These are phyloP conservation scores for Xenopus laevis DNA, from an alignment of 2,113 vertebrate species.

Conservation along the genomic window DNA sequence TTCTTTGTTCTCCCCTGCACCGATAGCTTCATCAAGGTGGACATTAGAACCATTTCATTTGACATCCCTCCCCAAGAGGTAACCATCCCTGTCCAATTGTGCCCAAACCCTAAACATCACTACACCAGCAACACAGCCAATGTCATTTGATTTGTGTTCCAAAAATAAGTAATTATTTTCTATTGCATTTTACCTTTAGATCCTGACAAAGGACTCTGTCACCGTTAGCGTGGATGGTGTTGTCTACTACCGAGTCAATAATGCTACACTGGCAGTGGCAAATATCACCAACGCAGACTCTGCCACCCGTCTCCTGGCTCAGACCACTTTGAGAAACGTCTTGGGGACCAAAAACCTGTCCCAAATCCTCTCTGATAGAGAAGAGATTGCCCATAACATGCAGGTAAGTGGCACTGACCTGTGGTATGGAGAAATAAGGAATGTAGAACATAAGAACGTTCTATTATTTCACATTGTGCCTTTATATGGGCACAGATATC, in stretches of 20 bases:
- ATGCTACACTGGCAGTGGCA: slow-evolving; percentile 84
- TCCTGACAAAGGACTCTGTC: slow-evolving; percentile 93
- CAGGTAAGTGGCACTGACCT: slow-evolving; percentile 67
- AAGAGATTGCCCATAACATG: slow-evolving; percentile 94
- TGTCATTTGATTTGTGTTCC: too few relatives aligned
- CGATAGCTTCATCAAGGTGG: slow-evolving; percentile 93
- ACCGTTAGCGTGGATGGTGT: slow-evolving; percentile 89
- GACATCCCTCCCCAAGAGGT: slow-evolving; percentile 97
- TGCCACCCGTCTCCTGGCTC: slow-evolving; percentile 85
- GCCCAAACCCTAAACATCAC: background rate
- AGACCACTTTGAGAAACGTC: slow-evolving; percentile 90
- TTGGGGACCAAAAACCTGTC: slow-evolving; percentile 93
- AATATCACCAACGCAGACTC: slow-evolving; percentile 92
- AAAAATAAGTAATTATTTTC: too few relatives aligned
- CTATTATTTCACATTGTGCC: too few relatives aligned
- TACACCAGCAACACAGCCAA: too few relatives aligned
- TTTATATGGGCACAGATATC: too few relatives aligned
- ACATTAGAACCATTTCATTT: slow-evolving; percentile 94
- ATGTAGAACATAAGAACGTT: too few relatives aligned
- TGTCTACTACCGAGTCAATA: slow-evolving; percentile 94
- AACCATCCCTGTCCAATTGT: slow-evolving; percentile 21
- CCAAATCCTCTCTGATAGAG: slow-evolving; percentile 90
- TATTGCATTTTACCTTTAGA: slow-evolving; percentile 56
- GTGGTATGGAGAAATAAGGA: too few relatives aligned
- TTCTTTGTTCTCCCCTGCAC: slow-evolving; percentile 93